A percentile compares a stretch with the other conserved stretches of the same genome.
These are phyloP conservation scores for Brachypalpus laphriformis DNA, from an alignment of 2,888 invertebrate species.

Conservation along the genomic window DNA sequence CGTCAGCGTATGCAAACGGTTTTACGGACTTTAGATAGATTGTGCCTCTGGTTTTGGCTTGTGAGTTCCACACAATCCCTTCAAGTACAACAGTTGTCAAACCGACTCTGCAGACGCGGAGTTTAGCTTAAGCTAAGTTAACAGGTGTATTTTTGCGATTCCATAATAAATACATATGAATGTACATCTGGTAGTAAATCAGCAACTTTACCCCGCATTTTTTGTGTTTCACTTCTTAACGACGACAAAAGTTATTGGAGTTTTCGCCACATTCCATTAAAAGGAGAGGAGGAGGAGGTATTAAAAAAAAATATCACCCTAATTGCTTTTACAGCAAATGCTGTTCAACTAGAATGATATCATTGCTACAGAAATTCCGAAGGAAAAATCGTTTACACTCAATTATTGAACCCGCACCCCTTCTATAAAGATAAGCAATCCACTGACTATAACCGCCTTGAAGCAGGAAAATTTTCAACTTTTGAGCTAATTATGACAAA, in stretches of 20 bases:
- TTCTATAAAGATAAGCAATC: background rate
- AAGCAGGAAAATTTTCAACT: background rate
- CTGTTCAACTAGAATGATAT: conserved; percentile 19
- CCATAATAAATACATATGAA: background rate
- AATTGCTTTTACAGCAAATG: conserved; percentile 24
- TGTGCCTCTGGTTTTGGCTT: no score
- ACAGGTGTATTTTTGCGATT: no score
- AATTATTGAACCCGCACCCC: background rate
- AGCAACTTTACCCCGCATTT: background rate
- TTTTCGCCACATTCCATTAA: conserved; percentile 5
- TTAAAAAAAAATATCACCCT: background rate
- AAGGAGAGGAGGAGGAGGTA: background rate
- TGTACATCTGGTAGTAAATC: background rate
- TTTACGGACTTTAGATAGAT: no score
- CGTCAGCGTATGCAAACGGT: no score
- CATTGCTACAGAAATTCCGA: conserved; percentile 6
- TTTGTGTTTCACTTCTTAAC: no score
- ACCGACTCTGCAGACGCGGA: no score
- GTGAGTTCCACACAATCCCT: no score
- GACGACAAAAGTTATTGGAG: background rate
- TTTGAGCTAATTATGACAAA: conserved; percentile 51
- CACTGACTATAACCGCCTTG: conserved; percentile 4
- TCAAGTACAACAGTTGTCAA: no score
- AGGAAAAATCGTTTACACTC: conserved; percentile 8
- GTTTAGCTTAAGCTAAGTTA: no score